phyloP scores from a whole-genome alignment of 2,113 vertebrate species.

The Phrynosoma blainvillii region DNA sequence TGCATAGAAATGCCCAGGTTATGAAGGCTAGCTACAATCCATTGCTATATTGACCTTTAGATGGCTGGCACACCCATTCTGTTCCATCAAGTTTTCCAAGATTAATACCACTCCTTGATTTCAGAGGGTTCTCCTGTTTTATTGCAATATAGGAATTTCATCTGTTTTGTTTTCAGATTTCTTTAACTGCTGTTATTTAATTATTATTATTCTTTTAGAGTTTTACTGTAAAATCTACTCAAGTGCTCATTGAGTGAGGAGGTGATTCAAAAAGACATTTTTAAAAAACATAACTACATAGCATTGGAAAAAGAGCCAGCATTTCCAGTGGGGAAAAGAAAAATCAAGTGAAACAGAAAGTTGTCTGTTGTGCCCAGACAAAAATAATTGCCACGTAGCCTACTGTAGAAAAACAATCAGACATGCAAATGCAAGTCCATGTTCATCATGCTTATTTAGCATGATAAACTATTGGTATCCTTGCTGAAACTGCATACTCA shows the following conservation, averaged over 20 bases:
- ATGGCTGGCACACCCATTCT: background rate
- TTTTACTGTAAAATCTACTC: background rate
- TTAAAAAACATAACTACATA: background rate
- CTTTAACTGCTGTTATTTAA: background rate
- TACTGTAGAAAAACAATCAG: background rate
- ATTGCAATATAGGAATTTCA: background rate
- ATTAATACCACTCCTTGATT: background rate
- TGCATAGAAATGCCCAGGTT: no score
- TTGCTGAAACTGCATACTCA: background rate
- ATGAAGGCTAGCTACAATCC: background rate
- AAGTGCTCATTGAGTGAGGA: background rate
- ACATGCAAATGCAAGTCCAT: background rate
- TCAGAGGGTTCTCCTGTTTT: background rate
- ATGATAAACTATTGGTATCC: background rate
- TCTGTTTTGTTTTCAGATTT: background rate
- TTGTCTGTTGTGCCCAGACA: background rate
- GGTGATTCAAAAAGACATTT: background rate
- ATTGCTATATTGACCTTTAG: background rate
- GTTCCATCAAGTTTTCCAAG: background rate
- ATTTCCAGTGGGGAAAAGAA: background rate
- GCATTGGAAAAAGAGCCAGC: background rate
- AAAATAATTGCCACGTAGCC: background rate
- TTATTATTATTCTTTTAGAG: background rate
- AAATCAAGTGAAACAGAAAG: background rate
- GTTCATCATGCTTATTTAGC: background rate